Evolutionary conservation across 1,140 invertebrate species (phyloP).

Genomic region (Drosophila yakuba): DNA sequence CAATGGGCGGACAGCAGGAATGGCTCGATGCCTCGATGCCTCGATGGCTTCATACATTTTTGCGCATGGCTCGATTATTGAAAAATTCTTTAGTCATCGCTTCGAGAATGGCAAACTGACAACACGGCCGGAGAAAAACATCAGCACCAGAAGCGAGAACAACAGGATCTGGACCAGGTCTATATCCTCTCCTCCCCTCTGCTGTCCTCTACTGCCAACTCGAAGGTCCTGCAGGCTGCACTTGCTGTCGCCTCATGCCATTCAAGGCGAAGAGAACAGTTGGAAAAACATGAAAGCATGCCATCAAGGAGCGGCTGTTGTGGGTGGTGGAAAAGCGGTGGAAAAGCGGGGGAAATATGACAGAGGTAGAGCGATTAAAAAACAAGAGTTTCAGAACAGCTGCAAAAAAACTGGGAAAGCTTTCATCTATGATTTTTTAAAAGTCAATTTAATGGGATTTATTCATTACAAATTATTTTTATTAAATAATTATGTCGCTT

Average conservation of each 20-base stretch:
- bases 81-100: conserved; percentile 57
- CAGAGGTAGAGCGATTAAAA: neutral
- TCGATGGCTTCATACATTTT: conserved; percentile 32
- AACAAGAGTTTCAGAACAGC: neutral
- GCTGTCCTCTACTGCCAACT: neutral
- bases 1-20: conserved; percentile 31
- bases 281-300: conserved; percentile 39
- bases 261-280: conserved; percentile 21
- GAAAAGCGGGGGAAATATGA: conserved; percentile 10
- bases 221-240: conserved; percentile 37
- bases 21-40: neutral
- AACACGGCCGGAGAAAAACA: conserved; percentile 22
- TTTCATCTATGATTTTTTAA: neutral
- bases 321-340: neutral
- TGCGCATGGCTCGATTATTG: conserved; percentile 54
- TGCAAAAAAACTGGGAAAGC: too few species aligned
- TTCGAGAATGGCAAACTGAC: conserved; percentile 34
- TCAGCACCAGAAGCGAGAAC: conserved; percentile 1
- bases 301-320: conserved; percentile 11
- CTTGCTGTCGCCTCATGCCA: conserved; percentile 31
- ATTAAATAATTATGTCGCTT: too few species aligned
- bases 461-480: neutral
- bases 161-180: neutral
- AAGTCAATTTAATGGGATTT: neutral
- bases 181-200: too few species aligned